These are phyloP conservation scores for Belgica antarctica DNA, from an alignment of 2,888 invertebrate genomes.

Conservation along the genomic window DNA sequence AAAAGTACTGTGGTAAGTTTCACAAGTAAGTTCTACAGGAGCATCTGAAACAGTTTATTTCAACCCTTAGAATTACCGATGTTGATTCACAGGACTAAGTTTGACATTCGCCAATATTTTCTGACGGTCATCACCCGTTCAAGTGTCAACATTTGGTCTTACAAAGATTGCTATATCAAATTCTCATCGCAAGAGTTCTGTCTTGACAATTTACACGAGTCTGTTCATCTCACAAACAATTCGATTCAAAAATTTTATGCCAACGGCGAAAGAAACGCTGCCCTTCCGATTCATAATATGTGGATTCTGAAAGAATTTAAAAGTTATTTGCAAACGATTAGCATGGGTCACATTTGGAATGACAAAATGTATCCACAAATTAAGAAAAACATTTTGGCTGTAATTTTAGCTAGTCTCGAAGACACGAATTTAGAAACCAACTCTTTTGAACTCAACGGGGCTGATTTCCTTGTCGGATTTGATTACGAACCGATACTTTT, in stretches of 20 bases:
- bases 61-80: constrained; percentile 16
- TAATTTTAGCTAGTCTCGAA: constrained; percentile 71
- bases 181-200: constrained; percentile 14
- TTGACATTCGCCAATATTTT: constrained; percentile 34
- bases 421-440: constrained; percentile 63
- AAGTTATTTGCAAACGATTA: constrained; percentile 58
- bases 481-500: constrained; percentile 57
- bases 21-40: constrained; percentile 62
- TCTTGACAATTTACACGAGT: constrained; percentile 4
- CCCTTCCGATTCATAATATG: constrained; percentile 65
- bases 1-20: constrained; percentile 70
- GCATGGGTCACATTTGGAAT: constrained; percentile 59
- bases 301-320: constrained; percentile 71
- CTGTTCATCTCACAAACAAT: constrained; percentile 38
- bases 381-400: constrained; percentile 72
- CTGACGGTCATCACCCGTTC: constrained; percentile 1
- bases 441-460: constrained; percentile 81
- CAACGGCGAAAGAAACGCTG: not conserved
- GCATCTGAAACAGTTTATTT: constrained; percentile 61
- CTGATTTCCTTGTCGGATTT: constrained; percentile 70
- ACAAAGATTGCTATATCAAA: constrained; percentile 39
- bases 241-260: constrained; percentile 31
- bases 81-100: constrained; percentile 22
- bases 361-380: constrained; percentile 76
- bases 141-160: constrained; percentile 14